A percentile compares a stretch with the other conserved stretches of the same genome.
Conservation (phyloP, 2,797 vertebrate genomes). For the Perodicticus potto region DNA sequence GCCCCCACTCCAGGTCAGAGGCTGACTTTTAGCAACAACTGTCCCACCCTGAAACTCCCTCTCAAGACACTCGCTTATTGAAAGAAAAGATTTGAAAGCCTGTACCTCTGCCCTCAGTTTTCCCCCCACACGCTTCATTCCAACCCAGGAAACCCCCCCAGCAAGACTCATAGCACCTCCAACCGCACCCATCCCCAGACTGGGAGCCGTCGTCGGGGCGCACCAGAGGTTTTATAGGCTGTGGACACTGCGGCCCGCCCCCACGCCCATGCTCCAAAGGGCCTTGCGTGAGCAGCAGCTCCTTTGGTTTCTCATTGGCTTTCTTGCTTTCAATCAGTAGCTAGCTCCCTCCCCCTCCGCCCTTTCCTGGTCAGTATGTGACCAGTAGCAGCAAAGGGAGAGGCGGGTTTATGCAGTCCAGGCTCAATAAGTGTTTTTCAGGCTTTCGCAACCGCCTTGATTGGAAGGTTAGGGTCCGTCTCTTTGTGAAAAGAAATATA, state of each 20-base stretch:
- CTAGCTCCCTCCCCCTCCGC: neutral
- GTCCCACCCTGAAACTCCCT: too few species aligned
- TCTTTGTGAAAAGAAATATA: neutral
- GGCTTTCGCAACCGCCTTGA: accelerated
- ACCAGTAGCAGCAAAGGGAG: neutral
- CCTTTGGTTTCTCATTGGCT: conserved; percentile 51
- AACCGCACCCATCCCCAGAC: accelerated
- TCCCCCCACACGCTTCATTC: too few species aligned
- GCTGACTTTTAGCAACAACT: too few species aligned
- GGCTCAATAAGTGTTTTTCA: accelerated
- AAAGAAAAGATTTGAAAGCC: too few species aligned
- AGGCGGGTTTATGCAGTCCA: accelerated
- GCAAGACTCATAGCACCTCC: too few species aligned
- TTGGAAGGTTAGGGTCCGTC: neutral
- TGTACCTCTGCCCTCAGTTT: too few species aligned
- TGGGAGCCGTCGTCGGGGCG: accelerated
- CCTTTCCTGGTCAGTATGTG: neutral
- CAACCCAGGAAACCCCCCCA: too few species aligned
- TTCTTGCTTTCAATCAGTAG: neutral
- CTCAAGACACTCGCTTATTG: too few species aligned
- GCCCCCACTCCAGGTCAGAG: too few species aligned
- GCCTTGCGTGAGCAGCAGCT: neutral
- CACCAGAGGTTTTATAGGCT: neutral
- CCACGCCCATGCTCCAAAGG: neutral
- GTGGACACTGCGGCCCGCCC: neutral